These are phyloP conservation scores for Oenanthe oenanthe DNA, from an alignment of 2,113 vertebrate species.

Conservation along the genomic window DNA sequence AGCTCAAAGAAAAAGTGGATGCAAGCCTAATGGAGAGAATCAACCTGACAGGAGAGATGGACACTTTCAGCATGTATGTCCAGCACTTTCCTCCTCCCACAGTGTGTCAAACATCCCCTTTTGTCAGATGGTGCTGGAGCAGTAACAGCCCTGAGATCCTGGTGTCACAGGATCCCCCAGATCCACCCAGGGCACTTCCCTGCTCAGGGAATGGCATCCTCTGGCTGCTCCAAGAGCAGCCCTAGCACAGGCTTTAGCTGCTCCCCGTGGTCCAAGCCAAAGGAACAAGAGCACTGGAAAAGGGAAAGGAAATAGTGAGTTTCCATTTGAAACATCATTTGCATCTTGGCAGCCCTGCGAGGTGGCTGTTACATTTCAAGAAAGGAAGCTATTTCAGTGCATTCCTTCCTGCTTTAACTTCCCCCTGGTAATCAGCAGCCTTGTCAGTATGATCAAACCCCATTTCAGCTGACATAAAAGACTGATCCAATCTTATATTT, in stretches of 20 bases:
- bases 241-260: background rate
- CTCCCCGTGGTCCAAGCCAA: background rate
- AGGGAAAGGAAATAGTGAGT: conserved; percentile 52
- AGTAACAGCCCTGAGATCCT: background rate
- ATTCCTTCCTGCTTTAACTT: conserved; percentile 56
- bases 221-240: background rate
- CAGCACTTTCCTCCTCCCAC: background rate
- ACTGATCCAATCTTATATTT: conserved; percentile 48
- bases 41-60: conserved; percentile 95
- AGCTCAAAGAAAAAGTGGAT: conserved; percentile 98
- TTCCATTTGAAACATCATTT: conserved; percentile 45
- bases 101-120: background rate
- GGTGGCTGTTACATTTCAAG: conserved; percentile 56
- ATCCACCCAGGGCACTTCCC: background rate
- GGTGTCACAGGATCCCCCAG: background rate
- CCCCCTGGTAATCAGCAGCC: conserved; percentile 66
- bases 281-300: conserved; percentile 51
- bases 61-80: conserved; percentile 96
- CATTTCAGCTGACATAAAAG: conserved; percentile 61
- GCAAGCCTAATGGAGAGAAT: conserved; percentile 88
- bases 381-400: conserved; percentile 52
- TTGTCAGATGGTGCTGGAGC: conserved; percentile 55
- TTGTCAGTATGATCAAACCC: conserved; percentile 67
- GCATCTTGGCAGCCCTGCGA: conserved; percentile 60
- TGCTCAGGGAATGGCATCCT: background rate